Evolutionary conservation across 2,113 vertebrate species (phyloP), one percentile per base, ranked within the genome.

Genomic region (Tachysurus vachellii): DNA sequence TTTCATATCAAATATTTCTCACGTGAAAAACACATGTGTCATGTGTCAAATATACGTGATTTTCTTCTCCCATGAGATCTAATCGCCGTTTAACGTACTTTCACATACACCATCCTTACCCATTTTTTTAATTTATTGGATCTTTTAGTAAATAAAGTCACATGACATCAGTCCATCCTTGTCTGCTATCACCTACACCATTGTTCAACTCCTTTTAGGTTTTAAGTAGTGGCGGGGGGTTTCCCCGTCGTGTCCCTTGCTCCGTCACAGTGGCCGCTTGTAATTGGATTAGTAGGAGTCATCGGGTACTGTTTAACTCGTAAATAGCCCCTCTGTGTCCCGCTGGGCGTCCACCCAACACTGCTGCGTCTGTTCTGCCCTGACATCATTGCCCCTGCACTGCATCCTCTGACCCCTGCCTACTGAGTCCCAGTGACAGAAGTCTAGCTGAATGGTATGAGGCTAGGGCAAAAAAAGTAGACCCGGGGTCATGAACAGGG

Each of bases 231-330:
- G 66, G 17, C 23, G 80, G 62, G 85, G 86, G 77, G 53, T 85
- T 86, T 87, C 66, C 85, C 79, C 64, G 11, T 44, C 53, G 13
- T 36, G 68, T 66, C 83, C 17, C 53, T 12, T 17, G 4, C 80
- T 57, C 75, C 9, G 47, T 81, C 89, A 79, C 71, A 84, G 59
- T 36, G 23, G 36, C 31, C 86, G 31, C n/a, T 73, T 83, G 83
- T 91, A 86, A 91, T 88, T 85, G 87, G 88, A 87, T 91, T 87
- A 89, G 88, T 57, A 71, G 57, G 77, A 82, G 88, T 89, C 88
- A 89, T 84, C 71, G 84, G 90, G 88, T 85, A 88, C 86, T 89
- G 85, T 87, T 89, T 91, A 91, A 89, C 85, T 84, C 88, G 62
- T 91, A 85, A 91, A 91, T 87, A 83, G 64, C 31, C 19, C 62